phyloP scores from a whole-genome alignment of 2,113 vertebrate genomes.

The Synchiropus splendidus region DNA sequence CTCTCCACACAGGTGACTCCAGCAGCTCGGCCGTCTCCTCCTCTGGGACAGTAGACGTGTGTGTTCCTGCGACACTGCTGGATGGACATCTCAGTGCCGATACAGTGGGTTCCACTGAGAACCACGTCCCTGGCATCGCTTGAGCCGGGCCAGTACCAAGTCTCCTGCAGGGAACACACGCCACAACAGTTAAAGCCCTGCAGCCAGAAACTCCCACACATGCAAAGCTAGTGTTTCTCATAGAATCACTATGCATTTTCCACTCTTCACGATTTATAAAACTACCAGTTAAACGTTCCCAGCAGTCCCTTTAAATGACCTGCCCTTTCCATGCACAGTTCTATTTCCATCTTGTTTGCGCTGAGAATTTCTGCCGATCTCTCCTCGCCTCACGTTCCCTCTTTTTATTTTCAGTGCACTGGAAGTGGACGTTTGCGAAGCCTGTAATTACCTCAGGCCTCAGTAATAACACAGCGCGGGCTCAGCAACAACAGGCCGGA shows the following conservation, averaged over 20 bases:
- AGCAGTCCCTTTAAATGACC: slow-evolving; percentile 7
- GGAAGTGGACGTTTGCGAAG: slow-evolving; percentile 60
- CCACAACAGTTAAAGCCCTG: slow-evolving; percentile 3
- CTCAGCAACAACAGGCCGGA: slow-evolving; percentile 47
- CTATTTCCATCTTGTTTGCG: slow-evolving; percentile 71
- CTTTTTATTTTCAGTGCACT: slow-evolving; percentile 56
- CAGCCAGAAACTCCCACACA: slow-evolving; percentile 1
- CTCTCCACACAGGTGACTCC: slow-evolving; percentile 81
- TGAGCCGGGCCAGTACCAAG: slow-evolving; percentile 86
- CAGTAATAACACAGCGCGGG: slow-evolving; percentile 63
- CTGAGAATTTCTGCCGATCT: slow-evolving; percentile 44
- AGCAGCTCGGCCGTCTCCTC: slow-evolving; percentile 69
- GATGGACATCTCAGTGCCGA: slow-evolving; percentile 76
- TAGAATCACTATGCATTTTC: no score
- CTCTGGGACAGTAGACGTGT: slow-evolving; percentile 78
- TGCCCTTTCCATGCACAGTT: slow-evolving; percentile 44
- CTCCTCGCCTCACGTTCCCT: slow-evolving; percentile 51
- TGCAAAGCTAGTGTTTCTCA: no score
- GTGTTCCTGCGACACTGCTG: slow-evolving; percentile 80
- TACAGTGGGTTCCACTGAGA: slow-evolving; percentile 79
- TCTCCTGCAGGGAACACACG: slow-evolving; percentile 67
- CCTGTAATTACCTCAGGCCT: slow-evolving; percentile 69
- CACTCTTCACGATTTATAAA: slow-evolving; percentile 11
- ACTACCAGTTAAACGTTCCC: slow-evolving; percentile 33
- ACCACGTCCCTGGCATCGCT: slow-evolving; percentile 65